phyloP scores from a whole-genome alignment of 2,888 invertebrate species.

The Xanthia icteritia region DNA sequence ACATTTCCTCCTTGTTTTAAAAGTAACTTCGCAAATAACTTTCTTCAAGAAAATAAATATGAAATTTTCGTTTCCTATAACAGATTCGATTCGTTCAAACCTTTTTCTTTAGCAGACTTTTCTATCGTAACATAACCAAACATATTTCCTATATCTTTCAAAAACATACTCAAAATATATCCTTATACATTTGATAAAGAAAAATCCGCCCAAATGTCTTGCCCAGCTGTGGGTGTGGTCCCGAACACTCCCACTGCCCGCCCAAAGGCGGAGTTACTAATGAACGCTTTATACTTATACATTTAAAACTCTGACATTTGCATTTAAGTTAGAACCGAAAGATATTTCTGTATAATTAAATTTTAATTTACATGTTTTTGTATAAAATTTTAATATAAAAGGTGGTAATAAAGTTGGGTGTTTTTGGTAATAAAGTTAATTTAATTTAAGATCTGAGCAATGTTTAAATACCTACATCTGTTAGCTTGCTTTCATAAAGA shows the following conservation, averaged over 20 bases:
- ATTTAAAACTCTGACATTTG: slow-evolving; percentile 58
- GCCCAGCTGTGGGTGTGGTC: slow-evolving; percentile 65
- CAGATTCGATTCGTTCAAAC: too few species aligned
- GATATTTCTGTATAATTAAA: slow-evolving; percentile 56
- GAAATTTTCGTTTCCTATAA: neutral
- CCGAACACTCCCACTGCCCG: slow-evolving; percentile 72
- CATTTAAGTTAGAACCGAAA: slow-evolving; percentile 50
- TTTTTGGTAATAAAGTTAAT: slow-evolving; percentile 7
- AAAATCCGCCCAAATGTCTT: slow-evolving; percentile 56
- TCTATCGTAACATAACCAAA: neutral
- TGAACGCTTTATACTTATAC: slow-evolving; percentile 73
- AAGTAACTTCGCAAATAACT: neutral
- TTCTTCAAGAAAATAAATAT: neutral
- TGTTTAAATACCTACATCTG: neutral
- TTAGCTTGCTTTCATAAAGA: neutral
- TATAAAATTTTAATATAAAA: slow-evolving; percentile 34
- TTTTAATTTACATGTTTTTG: slow-evolving; percentile 55
- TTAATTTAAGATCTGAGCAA: slow-evolving; percentile 6
- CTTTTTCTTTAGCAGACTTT: neutral
- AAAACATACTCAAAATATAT: slow-evolving; percentile 12
- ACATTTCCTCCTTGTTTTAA: neutral
- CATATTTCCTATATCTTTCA: neutral
- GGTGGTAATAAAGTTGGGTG: slow-evolving; percentile 6
- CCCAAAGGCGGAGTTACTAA: slow-evolving; percentile 82
- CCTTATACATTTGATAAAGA: neutral